phyloP scores from a whole-genome alignment of 2,113 vertebrate species.

The Thalassarche chlororhynchos region DNA sequence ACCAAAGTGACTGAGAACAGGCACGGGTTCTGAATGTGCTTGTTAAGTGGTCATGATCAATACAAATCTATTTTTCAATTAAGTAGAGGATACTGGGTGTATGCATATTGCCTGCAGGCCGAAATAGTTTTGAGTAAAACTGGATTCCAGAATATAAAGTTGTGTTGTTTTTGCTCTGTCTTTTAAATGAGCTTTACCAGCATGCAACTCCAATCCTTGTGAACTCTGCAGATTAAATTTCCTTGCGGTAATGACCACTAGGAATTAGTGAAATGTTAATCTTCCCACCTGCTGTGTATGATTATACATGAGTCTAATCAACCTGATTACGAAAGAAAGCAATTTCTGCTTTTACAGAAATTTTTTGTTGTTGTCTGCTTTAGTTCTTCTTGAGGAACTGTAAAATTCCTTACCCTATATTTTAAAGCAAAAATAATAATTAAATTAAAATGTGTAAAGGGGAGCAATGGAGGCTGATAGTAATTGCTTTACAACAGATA shows the following conservation, averaged over 20 bases:
- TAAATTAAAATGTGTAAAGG: slow-evolving; percentile 58
- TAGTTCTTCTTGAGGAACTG: neutral
- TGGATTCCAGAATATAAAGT: neutral
- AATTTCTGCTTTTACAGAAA: neutral
- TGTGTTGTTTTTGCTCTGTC: neutral
- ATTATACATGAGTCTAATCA: slow-evolving; percentile 63
- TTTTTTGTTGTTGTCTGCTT: neutral
- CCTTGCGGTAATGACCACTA: slow-evolving; percentile 55
- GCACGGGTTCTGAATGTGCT: neutral
- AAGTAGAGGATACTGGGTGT: neutral
- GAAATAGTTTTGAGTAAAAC: neutral
- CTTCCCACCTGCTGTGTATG: slow-evolving; percentile 54
- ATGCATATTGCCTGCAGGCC: neutral
- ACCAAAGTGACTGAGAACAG: neutral
- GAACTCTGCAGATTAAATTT: slow-evolving; percentile 34
- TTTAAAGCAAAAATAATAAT: slow-evolving; percentile 65
- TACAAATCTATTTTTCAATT: slow-evolving; percentile 35
- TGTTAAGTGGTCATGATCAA: slow-evolving; percentile 34
- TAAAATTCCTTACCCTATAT: neutral
- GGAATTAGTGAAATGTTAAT: slow-evolving; percentile 68
- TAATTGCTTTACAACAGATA: slow-evolving; percentile 68
- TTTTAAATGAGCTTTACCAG: slow-evolving; percentile 31
- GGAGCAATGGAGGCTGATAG: slow-evolving; percentile 23
- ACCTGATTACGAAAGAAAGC: slow-evolving; percentile 52
- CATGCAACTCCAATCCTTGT: neutral